Evolutionary conservation across 2,797 vertebrate species (phyloP), one percentile per base, ranked within the genome.

Genomic region (Coluber constrictor): DNA sequence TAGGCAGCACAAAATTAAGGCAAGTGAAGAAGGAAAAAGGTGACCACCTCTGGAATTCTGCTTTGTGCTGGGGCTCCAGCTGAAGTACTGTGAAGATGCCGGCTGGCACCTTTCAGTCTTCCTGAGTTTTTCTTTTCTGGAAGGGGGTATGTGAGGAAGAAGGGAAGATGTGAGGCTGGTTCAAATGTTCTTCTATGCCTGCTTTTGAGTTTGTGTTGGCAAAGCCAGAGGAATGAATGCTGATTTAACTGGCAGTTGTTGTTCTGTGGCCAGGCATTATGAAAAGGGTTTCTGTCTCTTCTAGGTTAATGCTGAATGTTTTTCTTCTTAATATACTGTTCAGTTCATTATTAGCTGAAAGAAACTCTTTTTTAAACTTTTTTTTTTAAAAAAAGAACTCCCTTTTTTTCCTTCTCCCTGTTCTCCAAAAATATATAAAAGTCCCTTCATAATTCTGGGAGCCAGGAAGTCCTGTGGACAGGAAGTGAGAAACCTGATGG

Each of bases 251-350:
- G 96, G 95, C 95, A 96, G 94, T 95, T 94, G 94, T 83, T 96
- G 94, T 95, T 96, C 32, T 95, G 95, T 91, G 96, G 96, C 97
- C 96, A 93, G 97, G 91, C 94, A 93, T 93, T 96, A 97, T 97
- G 96, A 98, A 98, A 98, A 97, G 97, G 92, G 94, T 95, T 96
- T 98, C 97, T 98, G 98, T 98, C 96, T 97, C 95, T 88, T 66
- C 60, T 29, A 90, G 92, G 95, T 95, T 32, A 93, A 94, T 94
- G 92, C 94, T 94, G 96, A 96, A 95, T 96, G 95, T 97, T 97
- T 97, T 97, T 97, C 94, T 96, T 97, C 96, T 96, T 97, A 97
- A 97, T 97, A 96, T 96, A 97, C 97, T 96, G 96, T 97, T 96
- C 97, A 91, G 97, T 97, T 97, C 97, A 96, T 97, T 97, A 97